Evolutionary conservation across 2,888 invertebrate species (phyloP).

Genomic region (Cremastobaeus sp.): DNA sequence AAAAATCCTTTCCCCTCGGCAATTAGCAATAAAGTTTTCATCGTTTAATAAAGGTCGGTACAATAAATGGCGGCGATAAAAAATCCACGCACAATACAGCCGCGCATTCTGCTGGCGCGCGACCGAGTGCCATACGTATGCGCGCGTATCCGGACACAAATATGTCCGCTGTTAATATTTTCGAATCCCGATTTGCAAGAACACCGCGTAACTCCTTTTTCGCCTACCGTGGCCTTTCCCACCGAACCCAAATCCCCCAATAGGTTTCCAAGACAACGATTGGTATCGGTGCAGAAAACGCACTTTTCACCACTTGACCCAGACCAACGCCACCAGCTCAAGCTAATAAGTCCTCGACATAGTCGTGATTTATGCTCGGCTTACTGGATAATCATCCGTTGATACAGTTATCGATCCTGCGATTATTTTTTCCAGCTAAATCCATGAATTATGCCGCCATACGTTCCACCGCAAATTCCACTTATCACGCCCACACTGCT

Average conservation of each 20-base stretch:
- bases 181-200: constrained; percentile 46
- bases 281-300: constrained; percentile 9
- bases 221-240: constrained; percentile 1
- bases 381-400: constrained; percentile 24
- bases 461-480: constrained; percentile 15
- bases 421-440: constrained; percentile 4
- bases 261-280: constrained; percentile 13
- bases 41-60: constrained; percentile 74
- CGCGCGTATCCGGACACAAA: constrained; percentile 45
- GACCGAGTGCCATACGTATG: constrained; percentile 36
- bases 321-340: constrained; percentile 19
- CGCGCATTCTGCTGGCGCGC: constrained; percentile 45
- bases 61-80: constrained; percentile 74
- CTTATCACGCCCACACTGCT: too few species aligned
- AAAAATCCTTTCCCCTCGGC: constrained; percentile 72
- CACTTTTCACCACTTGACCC: constrained; percentile 33
- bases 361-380: constrained; percentile 39
- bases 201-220: constrained; percentile 46
- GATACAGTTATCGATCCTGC: constrained; percentile 25
- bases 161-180: constrained; percentile 45
- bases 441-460: constrained; percentile 13
- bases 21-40: constrained; percentile 76
- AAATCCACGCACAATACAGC: constrained; percentile 71
- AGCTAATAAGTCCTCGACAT: constrained; percentile 35
- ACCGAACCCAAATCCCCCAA: not conserved